Evolutionary conservation across 2,888 invertebrate genomes (phyloP), one percentile per base, ranked within the genome.

Genomic region (Drosophila rellima): DNA sequence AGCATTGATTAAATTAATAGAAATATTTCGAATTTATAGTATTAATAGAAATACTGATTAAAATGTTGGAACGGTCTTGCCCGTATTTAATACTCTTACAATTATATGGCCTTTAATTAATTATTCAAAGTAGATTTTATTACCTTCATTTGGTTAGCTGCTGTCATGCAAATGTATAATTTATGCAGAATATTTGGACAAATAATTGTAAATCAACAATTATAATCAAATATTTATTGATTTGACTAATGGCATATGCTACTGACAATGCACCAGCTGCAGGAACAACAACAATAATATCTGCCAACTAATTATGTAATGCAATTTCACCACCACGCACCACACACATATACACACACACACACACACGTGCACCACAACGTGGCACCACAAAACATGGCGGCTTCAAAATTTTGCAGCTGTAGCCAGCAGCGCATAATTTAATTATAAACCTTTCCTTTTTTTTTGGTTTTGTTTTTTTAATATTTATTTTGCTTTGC

Each of bases 151-250:
- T 33, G 33, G 57, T 35, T 18, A 55, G 44, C 37, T 40, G 57
- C 66, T 55, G 67, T 44, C 55, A 64, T 42, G n/a, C 18, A 33
- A 7, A 69, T 31, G 18, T n/a, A 20, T 67, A 70, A 83, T 54
- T 78, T 75, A 78, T 80, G 67, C 68, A 60, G 65, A 26, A 57
- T 54, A 52, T 72, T 57, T 70, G 56, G 15, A 35, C 69, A 76
- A 76, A 81, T 78, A 70, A 69, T 80, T 83, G 73, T 71, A 83
- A 83, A 83, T 86, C 74, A 76, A 74, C 87, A 80, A 81, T 76
- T 86, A 68, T 74, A 76, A 82, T 82, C 70, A 81, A 83, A 87
- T 82, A 78, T 82, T 87, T 82, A 87, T 82, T 78, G 78, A 80
- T 87, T 77, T 50, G 62, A 42, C 67, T 70, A 70, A 73, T 79